Evolutionary conservation across 2,888 invertebrate genomes (phyloP).

Genomic region (Cepaea hortensis): DNA sequence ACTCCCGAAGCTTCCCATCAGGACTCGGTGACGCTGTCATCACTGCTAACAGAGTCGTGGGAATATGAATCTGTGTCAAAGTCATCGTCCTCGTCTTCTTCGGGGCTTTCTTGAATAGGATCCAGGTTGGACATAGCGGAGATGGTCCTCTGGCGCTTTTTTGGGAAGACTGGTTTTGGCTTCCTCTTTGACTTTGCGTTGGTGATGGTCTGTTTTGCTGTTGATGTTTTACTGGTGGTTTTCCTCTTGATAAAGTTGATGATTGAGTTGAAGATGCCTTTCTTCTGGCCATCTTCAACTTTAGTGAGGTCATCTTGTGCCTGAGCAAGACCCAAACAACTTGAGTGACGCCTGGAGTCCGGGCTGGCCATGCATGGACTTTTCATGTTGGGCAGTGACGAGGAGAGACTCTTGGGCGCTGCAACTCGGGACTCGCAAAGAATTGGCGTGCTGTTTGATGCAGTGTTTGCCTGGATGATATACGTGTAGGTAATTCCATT

Average conservation of each 20-base stretch:
- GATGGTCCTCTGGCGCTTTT: conserved; percentile 70
- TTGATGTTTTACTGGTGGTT: conserved; percentile 32
- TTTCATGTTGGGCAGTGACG: conserved; percentile 53
- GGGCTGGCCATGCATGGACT: conserved; percentile 34
- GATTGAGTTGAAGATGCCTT: conserved; percentile 66
- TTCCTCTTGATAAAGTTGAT: conserved; percentile 64
- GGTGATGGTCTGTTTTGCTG: conserved; percentile 28
- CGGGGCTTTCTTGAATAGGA: conserved; percentile 70
- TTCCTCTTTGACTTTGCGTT: conserved; percentile 66
- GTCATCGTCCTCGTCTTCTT: conserved; percentile 65
- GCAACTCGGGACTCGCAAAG: conserved; percentile 61
- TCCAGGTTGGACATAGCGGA: conserved; percentile 72
- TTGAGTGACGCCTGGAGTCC: conserved; percentile 43
- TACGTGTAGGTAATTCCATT: conserved; percentile 69
- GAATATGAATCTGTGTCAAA: conserved; percentile 63
- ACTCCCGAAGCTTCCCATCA: conserved; percentile 44
- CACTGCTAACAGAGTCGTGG: conserved; percentile 59
- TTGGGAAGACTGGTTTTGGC: conserved; percentile 61
- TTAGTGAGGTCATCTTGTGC: conserved; percentile 53
- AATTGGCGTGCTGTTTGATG: conserved; percentile 65
- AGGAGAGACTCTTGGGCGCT: conserved; percentile 40
- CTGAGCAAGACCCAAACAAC: conserved; percentile 44
- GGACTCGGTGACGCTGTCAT: conserved; percentile 54
- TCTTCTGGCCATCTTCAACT: conserved; percentile 62
- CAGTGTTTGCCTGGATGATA: conserved; percentile 69